Percentiles rank a stretch among this genome's conserved stretches.
Conservation (phyloP, 2,888 invertebrate genomes). For the Thalpophila matura region DNA sequence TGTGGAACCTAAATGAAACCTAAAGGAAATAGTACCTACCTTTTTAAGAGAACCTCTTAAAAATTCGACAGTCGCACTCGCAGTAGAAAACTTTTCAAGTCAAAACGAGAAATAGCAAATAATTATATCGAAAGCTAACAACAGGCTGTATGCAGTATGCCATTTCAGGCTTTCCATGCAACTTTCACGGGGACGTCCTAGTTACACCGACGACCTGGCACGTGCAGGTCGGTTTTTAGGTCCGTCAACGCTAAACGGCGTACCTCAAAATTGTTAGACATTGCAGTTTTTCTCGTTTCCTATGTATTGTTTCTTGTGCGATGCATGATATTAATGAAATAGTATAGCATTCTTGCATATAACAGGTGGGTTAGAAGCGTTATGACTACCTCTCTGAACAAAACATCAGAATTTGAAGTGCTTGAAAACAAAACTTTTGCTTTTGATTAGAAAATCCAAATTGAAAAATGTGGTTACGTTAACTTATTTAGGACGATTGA, state of each 20-base stretch:
- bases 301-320: neutral
- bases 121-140: neutral
- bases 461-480: neutral
- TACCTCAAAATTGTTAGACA: neutral
- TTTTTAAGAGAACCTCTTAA: too few relatives aligned
- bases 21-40: too few relatives aligned
- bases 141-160: constrained; percentile 18
- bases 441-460: neutral
- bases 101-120: neutral
- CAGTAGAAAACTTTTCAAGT: neutral
- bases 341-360: neutral
- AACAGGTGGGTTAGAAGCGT: too few relatives aligned
- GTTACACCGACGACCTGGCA: constrained; percentile 27
- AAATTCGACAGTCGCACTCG: neutral
- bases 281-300: neutral
- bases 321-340: neutral
- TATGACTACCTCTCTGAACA: neutral
- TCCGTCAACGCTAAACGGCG: neutral
- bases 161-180: constrained; percentile 16
- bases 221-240: constrained; percentile 29
- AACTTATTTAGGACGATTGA: neutral
- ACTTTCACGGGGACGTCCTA: constrained; percentile 36
- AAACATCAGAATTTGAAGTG: neutral
- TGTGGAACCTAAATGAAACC: too few relatives aligned
- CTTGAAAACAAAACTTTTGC: too few relatives aligned